Percentiles rank a stretch among this genome's conserved stretches.
These are phyloP conservation scores for Apostichopus californicus DNA, from an alignment of 35 echinoderm and acorn worm species.

Conservation along the genomic window DNA sequence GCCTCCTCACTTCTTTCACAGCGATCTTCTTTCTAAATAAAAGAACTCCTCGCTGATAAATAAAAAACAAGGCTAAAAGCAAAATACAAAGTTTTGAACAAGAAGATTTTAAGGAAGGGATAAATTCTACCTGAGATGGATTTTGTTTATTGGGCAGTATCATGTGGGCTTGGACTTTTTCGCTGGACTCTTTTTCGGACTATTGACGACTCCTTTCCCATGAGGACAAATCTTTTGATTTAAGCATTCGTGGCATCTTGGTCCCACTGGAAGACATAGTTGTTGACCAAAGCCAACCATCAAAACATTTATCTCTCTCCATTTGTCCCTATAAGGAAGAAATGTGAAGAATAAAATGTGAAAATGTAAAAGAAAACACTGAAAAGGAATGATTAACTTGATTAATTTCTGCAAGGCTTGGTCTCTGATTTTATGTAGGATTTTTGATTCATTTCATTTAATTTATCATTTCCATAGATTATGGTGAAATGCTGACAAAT, in stretches of 20 bases:
- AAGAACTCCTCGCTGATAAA: background rate
- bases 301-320: conserved; percentile 95
- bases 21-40: background rate
- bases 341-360: no score
- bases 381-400: no score
- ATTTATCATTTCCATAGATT: no score
- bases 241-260: conserved; percentile 78
- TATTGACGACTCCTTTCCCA: conserved; percentile 41
- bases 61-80: no score
- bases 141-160: background rate
- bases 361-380: no score
- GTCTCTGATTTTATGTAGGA: no score
- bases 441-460: no score
- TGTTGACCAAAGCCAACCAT: conserved; percentile 98
- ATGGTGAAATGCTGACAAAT: no score
- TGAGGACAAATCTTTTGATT: conserved; percentile 83
- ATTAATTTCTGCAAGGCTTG: no score
- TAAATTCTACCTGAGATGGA: background rate
- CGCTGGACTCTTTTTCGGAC: conserved; percentile 22
- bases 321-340: conserved; percentile 65
- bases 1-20: background rate
- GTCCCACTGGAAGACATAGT: conserved; percentile 86
- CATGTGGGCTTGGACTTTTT: conserved; percentile 28
- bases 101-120: background rate
- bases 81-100: background rate